phyloP scores from a whole-genome alignment of 1,140 invertebrate genomes.

The Zaprionus kolodkinae region DNA sequence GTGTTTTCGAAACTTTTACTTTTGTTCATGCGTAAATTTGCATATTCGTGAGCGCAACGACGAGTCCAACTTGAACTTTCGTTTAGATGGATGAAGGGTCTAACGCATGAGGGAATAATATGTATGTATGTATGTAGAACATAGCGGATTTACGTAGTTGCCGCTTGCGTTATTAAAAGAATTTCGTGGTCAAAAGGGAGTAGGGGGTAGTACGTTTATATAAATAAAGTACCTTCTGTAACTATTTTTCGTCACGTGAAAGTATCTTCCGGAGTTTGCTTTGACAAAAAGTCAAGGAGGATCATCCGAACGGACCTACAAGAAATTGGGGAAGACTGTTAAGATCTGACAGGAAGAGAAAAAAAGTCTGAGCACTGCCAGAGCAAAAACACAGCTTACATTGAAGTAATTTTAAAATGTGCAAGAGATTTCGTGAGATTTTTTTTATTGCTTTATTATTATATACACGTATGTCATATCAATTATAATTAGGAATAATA shows the following conservation, averaged over 20 bases:
- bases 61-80: constrained; percentile 25
- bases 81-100: not conserved
- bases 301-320: not conserved
- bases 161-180: not conserved
- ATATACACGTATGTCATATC: too few relatives aligned
- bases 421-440: not conserved
- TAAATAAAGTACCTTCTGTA: not conserved
- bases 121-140: not conserved
- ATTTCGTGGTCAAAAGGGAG: not conserved
- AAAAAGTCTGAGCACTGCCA: too few relatives aligned
- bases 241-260: not conserved
- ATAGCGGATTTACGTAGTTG: not conserved
- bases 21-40: constrained; percentile 70
- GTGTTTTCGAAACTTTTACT: constrained; percentile 56
- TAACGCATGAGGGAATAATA: not conserved
- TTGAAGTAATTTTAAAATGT: not conserved
- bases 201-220: not conserved
- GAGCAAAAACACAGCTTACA: not conserved
- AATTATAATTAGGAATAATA: not conserved
- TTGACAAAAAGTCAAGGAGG: not conserved
- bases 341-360: too few relatives aligned
- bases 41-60: constrained; percentile 54
- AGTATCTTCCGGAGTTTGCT: not conserved
- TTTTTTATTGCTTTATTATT: not conserved
- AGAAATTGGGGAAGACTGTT: not conserved